These are phyloP conservation scores for Cnemophilus loriae DNA, from an alignment of 2,113 vertebrate genomes.

Conservation along the genomic window DNA sequence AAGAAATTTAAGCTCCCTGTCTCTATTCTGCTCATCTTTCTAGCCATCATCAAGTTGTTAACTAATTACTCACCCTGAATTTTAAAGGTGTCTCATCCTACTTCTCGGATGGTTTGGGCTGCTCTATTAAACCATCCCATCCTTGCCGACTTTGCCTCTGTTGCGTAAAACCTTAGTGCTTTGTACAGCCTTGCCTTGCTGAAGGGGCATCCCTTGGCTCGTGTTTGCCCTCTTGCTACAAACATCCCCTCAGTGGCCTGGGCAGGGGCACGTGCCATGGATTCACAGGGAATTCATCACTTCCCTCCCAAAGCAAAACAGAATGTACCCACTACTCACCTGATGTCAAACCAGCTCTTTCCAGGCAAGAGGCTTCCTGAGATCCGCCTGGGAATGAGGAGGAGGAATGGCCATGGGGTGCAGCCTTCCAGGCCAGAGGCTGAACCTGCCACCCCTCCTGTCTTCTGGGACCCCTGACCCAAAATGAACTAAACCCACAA, in stretches of 20 bases:
- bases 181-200: background rate
- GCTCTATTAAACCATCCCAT: background rate
- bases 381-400: background rate
- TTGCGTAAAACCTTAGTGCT: background rate
- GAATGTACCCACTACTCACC: background rate
- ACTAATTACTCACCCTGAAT: background rate
- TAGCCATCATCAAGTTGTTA: background rate
- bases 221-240: accelerated
- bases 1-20: background rate
- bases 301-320: background rate
- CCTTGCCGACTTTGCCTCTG: background rate
- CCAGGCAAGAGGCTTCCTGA: background rate
- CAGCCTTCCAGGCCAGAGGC: background rate
- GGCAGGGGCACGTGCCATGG: accelerated
- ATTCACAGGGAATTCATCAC: background rate
- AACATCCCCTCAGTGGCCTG: background rate
- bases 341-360: background rate
- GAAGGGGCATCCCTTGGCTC: accelerated
- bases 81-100: background rate
- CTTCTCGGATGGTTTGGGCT: background rate
- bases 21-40: background rate
- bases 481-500: background rate
- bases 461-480: background rate
- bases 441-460: background rate
- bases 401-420: accelerated